phyloP scores from a whole-genome alignment of 1,140 invertebrate genomes.

The Cephus cinctus region DNA sequence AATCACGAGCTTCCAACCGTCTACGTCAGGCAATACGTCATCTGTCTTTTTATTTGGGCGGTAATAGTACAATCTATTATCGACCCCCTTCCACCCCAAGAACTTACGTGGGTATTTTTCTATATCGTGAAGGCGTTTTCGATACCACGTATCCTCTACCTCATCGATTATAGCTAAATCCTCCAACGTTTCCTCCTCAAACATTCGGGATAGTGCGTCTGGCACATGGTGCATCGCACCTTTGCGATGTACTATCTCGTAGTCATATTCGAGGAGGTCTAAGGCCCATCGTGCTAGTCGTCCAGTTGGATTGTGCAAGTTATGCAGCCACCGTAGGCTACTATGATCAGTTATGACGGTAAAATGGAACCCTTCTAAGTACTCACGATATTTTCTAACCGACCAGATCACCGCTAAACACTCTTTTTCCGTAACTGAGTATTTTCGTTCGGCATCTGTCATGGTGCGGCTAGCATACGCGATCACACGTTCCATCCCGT shows the following conservation, averaged over 20 bases:
- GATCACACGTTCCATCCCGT: slow-evolving; percentile 12
- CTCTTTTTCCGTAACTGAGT: slow-evolving; percentile 1
- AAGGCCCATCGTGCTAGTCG: slow-evolving; percentile 26
- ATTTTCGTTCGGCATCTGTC: background rate
- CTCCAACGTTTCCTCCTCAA: too few relatives aligned
- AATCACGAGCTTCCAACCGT: background rate
- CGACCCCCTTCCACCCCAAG: background rate
- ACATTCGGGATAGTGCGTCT: slow-evolving; percentile 25
- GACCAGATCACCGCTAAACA: slow-evolving; percentile 5
- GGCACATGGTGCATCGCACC: slow-evolving; percentile 36
- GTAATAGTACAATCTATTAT: background rate
- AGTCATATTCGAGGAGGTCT: slow-evolving; percentile 30
- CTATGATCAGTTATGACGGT: slow-evolving; percentile 38
- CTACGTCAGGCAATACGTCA: background rate
- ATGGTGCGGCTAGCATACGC: slow-evolving; percentile 14
- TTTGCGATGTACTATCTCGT: slow-evolving; percentile 33
- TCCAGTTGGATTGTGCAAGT: slow-evolving; percentile 22
- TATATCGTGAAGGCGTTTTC: background rate
- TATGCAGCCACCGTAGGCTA: slow-evolving; percentile 28
- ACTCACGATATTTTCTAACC: background rate
- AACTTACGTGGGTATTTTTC: background rate
- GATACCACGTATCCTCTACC: background rate
- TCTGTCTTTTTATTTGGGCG: background rate
- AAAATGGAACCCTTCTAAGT: background rate
- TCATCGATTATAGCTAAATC: background rate